Evolutionary conservation across 2,113 vertebrate species (phyloP), one percentile per base, ranked within the genome.

Genomic region (Dicrurus megarhynchus): DNA sequence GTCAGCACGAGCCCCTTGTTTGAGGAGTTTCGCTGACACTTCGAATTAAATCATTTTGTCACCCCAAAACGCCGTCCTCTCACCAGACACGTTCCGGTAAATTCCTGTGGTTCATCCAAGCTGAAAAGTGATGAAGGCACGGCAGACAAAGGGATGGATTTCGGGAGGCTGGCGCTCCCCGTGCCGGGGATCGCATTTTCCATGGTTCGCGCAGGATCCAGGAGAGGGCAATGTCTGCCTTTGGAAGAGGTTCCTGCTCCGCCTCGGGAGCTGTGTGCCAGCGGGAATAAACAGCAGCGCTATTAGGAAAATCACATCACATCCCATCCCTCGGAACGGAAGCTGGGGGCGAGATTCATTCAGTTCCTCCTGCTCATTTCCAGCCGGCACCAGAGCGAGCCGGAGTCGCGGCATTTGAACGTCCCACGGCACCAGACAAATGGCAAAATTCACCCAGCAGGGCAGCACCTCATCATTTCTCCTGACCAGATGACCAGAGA

Each of bases 141-240:
- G 9, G 37, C 49, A 27, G 64, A 13, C 7, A 17, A 20, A 7
- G 44, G 65, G 70, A n/a, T 64, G 84, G 53, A 10, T 86, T 32
- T 32, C 0, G 23, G 30, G 18, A 37, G 18, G 44, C 30, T 39
- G 71, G 37, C 47, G 3, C 21, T 20, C 6, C 33, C 26, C 2
- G 3, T 1, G 60, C 42, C 21, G 2, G 49, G 47, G 11, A 32
- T 7, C 1, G 3, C 12, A 3, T 3, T 53, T 11, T 2, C 11
- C 53, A 13, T 5, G 17, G 17, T 84, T 50, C 73, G 2, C 2
- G 14, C 39, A 30, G 20, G 2, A 27, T 35, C 97, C 97, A 89
- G 93, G n/a, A 97, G 97, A 94, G 97, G 97, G 96, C 96, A 97
- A 89, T 97, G 93, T 85, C 52, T 96, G 22, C 56, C 97, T 96